These are phyloP conservation scores for Oophaga pumilio DNA, from an alignment of 2,113 vertebrate genomes.

Conservation along the genomic window DNA sequence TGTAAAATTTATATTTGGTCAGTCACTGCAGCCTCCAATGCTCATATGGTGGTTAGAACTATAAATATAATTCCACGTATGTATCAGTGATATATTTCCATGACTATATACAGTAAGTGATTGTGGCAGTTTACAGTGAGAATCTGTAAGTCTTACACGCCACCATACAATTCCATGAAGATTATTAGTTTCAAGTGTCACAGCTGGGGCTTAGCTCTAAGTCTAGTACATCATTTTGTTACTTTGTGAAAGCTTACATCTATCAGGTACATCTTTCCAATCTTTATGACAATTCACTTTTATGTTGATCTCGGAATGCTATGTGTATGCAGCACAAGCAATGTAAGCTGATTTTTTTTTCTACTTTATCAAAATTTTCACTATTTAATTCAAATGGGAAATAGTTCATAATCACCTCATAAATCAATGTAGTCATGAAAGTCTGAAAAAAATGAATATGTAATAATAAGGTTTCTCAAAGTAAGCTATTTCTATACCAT, in stretches of 20 bases:
- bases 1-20: background rate
- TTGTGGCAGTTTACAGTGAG: background rate
- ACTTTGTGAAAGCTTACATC: background rate
- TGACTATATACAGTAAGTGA: background rate
- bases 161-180: background rate
- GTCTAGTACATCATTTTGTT: background rate
- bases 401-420: background rate
- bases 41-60: background rate
- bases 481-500: background rate
- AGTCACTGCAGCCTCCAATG: background rate
- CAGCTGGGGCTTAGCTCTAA: constrained; percentile 6
- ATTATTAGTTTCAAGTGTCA: background rate
- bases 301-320: background rate
- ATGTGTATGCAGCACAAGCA: background rate
- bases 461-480: background rate
- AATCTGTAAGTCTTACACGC: background rate
- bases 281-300: background rate
- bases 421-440: background rate
- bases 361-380: background rate
- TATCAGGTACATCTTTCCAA: background rate
- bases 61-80: background rate
- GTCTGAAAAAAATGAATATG: no score
- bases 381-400: background rate
- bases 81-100: background rate
- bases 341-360: background rate